Evolutionary conservation across 2,113 vertebrate genomes (phyloP).

Genomic region (Lutjanus erythropterus): DNA sequence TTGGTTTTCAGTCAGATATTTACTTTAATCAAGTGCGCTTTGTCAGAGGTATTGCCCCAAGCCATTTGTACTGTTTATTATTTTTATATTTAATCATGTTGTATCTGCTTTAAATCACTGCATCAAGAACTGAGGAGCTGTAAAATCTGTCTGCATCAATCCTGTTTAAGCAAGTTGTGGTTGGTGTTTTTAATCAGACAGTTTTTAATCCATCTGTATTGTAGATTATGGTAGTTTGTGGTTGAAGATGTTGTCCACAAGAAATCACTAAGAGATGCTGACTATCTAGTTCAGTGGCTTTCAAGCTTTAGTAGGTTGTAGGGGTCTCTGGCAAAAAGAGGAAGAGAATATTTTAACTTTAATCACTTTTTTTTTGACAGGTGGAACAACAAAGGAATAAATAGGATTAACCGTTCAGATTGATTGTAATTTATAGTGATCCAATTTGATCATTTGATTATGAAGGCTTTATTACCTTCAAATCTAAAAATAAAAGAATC

Average conservation of each 20-base stretch:
- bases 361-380: too few relatives aligned
- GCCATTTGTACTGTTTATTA: background rate
- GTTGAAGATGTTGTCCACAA: background rate
- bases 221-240: background rate
- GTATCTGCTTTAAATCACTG: background rate
- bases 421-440: too few relatives aligned
- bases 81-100: background rate
- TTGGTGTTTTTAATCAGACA: background rate
- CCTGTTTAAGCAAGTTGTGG: background rate
- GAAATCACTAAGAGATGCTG: background rate
- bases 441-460: too few relatives aligned
- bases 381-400: too few relatives aligned
- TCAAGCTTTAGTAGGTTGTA: too few relatives aligned
- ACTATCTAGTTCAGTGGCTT: too few relatives aligned
- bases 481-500: too few relatives aligned
- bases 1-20: background rate
- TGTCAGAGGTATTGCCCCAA: background rate
- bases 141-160: background rate
- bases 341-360: too few relatives aligned
- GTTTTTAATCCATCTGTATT: background rate
- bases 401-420: too few relatives aligned
- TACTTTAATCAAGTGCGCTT: background rate
- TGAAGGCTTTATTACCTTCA: too few relatives aligned
- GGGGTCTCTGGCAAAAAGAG: too few relatives aligned
- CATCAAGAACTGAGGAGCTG: background rate